A percentile compares a stretch with the other conserved stretches of the same genome.
These are phyloP conservation scores for Carduelis carduelis DNA, from an alignment of 2,797 vertebrate genomes.

Conservation along the genomic window DNA sequence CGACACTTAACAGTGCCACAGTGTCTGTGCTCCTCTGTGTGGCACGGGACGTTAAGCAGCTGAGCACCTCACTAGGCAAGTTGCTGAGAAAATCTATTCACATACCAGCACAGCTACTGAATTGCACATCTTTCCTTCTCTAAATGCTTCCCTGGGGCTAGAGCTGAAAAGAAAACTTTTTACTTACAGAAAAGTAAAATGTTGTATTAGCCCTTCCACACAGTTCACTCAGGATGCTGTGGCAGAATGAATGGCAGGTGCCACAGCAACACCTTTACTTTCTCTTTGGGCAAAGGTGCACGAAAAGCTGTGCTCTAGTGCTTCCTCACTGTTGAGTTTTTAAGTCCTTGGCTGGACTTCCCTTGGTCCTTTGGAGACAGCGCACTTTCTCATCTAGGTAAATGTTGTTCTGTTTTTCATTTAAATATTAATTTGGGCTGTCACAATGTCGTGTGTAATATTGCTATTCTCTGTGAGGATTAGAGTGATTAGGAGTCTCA, in stretches of 20 bases:
- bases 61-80: not conserved
- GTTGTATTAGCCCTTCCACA: not conserved
- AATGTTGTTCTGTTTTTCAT: constrained; percentile 42
- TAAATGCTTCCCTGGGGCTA: not conserved
- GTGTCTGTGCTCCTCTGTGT: rapidly evolving
- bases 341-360: not conserved
- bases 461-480: constrained; percentile 43
- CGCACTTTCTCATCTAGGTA: constrained; percentile 22
- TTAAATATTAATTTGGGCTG: constrained; percentile 68
- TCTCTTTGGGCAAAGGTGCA: not conserved
- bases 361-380: constrained; percentile 19
- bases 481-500: constrained; percentile 48
- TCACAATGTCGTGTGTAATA: constrained; percentile 15
- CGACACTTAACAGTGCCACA: rapidly evolving
- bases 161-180: not conserved
- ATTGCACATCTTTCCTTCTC: not conserved
- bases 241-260: not conserved
- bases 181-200: not conserved
- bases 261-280: not conserved
- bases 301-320: not conserved
- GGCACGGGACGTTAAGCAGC: not conserved
- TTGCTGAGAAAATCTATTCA: not conserved
- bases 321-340: not conserved
- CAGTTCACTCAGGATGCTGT: not conserved
- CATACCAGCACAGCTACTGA: not conserved